Percentiles rank a stretch among this genome's conserved stretches.
These are phyloP conservation scores for Ambastaia sidthimunki DNA, from an alignment of 2,797 vertebrate species.

Conservation along the genomic window DNA sequence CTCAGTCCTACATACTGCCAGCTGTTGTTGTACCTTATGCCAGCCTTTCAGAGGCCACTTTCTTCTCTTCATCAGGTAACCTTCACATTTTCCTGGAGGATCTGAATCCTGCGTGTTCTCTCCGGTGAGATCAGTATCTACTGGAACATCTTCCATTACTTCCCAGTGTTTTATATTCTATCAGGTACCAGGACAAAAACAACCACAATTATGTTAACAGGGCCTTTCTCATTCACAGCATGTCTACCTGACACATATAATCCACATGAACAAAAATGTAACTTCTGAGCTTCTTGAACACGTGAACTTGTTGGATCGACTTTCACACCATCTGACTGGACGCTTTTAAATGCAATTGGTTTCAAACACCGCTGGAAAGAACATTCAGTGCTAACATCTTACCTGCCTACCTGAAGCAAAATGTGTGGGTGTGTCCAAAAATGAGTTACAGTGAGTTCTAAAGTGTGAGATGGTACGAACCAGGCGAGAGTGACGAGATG, in stretches of 20 bases:
- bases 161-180: conserved; percentile 92
- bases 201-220: neutral
- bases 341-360: conserved; percentile 42
- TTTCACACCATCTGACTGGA: conserved; percentile 2
- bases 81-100: conserved; percentile 82
- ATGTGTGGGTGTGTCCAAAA: conserved; percentile 17
- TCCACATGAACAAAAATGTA: neutral
- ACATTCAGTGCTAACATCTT: neutral
- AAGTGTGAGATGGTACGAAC: conserved; percentile 65
- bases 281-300: conserved; percentile 9
- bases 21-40: conserved; percentile 86
- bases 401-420: neutral
- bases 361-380: conserved; percentile 22
- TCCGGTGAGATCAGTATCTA: conserved; percentile 59
- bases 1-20: conserved; percentile 12
- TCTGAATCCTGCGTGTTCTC: conserved; percentile 69
- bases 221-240: neutral
- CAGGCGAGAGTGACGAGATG: conserved; percentile 86
- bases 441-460: neutral
- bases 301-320: conserved; percentile 34
- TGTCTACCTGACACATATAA: neutral
- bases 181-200: neutral
- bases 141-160: conserved; percentile 83
- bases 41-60: conserved; percentile 97
- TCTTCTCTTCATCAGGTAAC: conserved; percentile 92